These are phyloP conservation scores for Syngnathus floridae DNA, from an alignment of 2,113 vertebrate genomes.

Conservation along the genomic window DNA sequence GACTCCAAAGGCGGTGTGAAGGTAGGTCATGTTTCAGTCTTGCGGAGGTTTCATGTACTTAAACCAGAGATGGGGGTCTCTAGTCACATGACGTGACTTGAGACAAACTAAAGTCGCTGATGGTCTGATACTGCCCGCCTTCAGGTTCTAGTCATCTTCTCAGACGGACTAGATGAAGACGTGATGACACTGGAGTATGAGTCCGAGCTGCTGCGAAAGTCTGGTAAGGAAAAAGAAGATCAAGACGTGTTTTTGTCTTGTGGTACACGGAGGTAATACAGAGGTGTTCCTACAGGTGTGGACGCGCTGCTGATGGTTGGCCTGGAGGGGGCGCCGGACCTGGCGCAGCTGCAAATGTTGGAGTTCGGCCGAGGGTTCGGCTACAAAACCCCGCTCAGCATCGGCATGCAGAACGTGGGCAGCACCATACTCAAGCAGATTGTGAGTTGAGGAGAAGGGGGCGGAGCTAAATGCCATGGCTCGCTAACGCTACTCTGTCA, in stretches of 20 bases:
- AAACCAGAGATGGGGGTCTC: not conserved
- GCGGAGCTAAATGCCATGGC: not conserved
- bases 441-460: conserved; percentile 63
- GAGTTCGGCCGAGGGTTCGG: conserved; percentile 84
- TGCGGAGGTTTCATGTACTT: no score
- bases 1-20: conserved; percentile 55
- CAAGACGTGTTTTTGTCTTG: not conserved
- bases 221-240: conserved; percentile 53
- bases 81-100: not conserved
- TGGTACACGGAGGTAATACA: not conserved
- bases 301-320: conserved; percentile 74
- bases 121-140: not conserved
- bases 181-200: conserved; percentile 63
- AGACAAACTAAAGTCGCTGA: not conserved
- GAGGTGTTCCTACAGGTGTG: conserved; percentile 60
- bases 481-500: not conserved
- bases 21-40: conserved; percentile 42
- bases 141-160: conserved; percentile 82
- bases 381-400: conserved; percentile 70
- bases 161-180: conserved; percentile 77
- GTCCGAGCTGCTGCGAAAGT: conserved; percentile 56
- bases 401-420: conserved; percentile 70
- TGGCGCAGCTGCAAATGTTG: conserved; percentile 73
- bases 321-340: conserved; percentile 66
- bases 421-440: conserved; percentile 72